phyloP scores from a whole-genome alignment of 2,113 vertebrate species.

The Corythoichthys intestinalis region DNA sequence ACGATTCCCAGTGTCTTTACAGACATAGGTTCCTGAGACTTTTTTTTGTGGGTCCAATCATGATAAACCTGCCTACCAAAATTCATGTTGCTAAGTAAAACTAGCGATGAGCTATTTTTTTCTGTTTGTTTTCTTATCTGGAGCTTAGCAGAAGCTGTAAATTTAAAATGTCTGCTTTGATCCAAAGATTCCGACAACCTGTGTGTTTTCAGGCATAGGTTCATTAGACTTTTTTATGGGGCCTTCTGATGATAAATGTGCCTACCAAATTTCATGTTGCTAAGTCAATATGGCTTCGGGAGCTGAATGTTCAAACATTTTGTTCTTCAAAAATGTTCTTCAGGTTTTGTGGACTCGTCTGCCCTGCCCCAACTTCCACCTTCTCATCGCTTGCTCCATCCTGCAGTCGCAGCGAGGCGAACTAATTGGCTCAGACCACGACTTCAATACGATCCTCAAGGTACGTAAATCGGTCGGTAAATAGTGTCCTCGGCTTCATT shows the following conservation, averaged over 20 bases:
- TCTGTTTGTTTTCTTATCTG: too few relatives aligned
- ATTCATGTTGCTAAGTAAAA: not conserved
- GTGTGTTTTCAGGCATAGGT: not conserved
- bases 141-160: too few relatives aligned
- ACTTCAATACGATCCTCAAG: slow-evolving; percentile 92
- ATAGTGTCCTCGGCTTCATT: not conserved
- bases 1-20: not conserved
- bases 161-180: not conserved
- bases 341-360: slow-evolving; percentile 85
- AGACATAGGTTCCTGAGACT: not conserved
- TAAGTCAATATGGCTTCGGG: not conserved
- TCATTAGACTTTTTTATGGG: not conserved
- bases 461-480: slow-evolving; percentile 45
- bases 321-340: not conserved
- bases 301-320: not conserved
- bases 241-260: not conserved
- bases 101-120: too few relatives aligned
- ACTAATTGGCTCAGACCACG: slow-evolving; percentile 84
- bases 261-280: not conserved
- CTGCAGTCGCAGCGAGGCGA: slow-evolving; percentile 82
- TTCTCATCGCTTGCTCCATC: slow-evolving; percentile 85
- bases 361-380: slow-evolving; percentile 84
- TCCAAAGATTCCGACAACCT: not conserved
- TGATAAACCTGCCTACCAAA: not conserved
- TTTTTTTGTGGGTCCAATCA: not conserved